Conservation (phyloP, 1,140 invertebrate genomes). For the Pemphigus obesinymphae region DNA sequence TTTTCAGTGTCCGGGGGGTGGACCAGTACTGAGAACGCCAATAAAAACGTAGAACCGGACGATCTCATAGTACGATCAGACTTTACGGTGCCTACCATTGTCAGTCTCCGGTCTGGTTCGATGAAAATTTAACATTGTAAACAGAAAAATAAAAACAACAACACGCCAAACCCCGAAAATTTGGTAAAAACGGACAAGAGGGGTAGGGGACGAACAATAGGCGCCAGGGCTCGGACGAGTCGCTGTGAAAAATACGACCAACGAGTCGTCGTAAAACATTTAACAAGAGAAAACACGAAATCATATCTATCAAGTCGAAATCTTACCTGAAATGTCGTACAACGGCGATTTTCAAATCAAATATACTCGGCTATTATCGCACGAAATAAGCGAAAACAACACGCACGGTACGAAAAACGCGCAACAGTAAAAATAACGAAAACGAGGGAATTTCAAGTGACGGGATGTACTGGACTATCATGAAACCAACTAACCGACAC, state of each 20-base stretch:
- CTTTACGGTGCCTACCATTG: too few species aligned
- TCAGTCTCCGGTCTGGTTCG: not conserved
- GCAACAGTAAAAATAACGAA: not conserved
- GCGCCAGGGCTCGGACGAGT: too few species aligned
- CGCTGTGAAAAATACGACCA: too few species aligned
- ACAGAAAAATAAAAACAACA: too few species aligned
- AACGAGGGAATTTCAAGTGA: slow-evolving; percentile 14
- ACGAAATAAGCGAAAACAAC: not conserved
- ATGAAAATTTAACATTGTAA: too few species aligned
- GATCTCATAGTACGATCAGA: too few species aligned
- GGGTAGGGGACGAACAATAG: too few species aligned
- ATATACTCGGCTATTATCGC: not conserved
- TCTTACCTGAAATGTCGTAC: not conserved
- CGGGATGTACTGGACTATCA: not conserved
- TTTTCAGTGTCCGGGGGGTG: not conserved
- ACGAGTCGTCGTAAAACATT: not conserved
- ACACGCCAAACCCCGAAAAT: too few species aligned
- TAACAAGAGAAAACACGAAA: not conserved
- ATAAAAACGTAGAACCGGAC: not conserved
- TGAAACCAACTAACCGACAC: not conserved
- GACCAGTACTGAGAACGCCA: not conserved
- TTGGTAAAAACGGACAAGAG: too few species aligned
- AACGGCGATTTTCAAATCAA: not conserved
- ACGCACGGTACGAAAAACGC: not conserved
- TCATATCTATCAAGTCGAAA: too few species aligned